These are phyloP conservation scores for Conops quadrifasciatus DNA, from an alignment of 2,888 invertebrate species.

Conservation along the genomic window DNA sequence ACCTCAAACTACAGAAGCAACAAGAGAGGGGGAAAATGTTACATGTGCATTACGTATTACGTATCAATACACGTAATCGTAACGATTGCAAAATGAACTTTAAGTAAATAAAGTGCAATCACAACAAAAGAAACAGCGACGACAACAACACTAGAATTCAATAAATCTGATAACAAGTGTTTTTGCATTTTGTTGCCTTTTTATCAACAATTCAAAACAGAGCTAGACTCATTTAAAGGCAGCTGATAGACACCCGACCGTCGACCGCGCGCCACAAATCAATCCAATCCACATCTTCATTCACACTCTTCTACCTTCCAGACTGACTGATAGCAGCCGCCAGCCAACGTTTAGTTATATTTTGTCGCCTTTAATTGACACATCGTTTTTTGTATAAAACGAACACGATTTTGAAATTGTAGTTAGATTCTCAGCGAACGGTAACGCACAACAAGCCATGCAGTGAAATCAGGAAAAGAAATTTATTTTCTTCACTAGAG, in stretches of 20 bases:
- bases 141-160: neutral
- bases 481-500: neutral
- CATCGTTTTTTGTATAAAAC: conserved; percentile 48
- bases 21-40: neutral
- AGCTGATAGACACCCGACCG: neutral
- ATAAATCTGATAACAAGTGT: conserved; percentile 21
- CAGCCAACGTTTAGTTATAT: neutral
- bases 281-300: neutral
- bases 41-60: neutral
- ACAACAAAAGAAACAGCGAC: neutral
- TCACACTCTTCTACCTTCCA: neutral
- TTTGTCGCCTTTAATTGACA: neutral
- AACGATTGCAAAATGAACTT: neutral
- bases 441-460: conserved; percentile 36
- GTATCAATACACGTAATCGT: neutral
- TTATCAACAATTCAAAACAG: conserved; percentile 9
- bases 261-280: neutral
- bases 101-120: neutral
- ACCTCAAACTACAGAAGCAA: neutral
- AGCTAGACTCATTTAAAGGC: conserved; percentile 2
- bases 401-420: conserved; percentile 6
- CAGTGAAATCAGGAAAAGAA: conserved; percentile 11
- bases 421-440: conserved; percentile 44
- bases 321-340: neutral
- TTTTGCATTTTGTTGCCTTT: neutral